Evolutionary conservation across 2,888 invertebrate genomes (phyloP), one percentile per base, ranked within the genome.

Genomic region (Ypsolopha sequella): DNA sequence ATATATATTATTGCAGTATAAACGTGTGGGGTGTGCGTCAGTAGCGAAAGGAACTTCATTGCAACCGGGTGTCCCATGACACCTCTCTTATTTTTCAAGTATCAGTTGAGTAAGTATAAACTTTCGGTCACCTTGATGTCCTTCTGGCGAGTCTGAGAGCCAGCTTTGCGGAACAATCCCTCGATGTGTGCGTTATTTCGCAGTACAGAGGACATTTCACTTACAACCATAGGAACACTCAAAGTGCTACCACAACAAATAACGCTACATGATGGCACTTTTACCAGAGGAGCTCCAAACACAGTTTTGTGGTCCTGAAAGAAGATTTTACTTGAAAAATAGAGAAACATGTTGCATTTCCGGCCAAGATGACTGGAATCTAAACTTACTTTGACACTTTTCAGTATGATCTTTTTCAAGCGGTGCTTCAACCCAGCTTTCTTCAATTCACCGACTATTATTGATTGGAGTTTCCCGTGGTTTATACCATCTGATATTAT

Each of bases 111-210:
- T 24, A 24, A 24, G 24, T 24, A 24, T 24, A n/a, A n/a, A 24
- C 24, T 24, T 24, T 24, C 4, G 4, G 2, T 24, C 24, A 93
- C 93, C 81, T 92, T 92, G 24, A 96, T 90, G 73, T 95, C 95
- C 66, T 92, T 93, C 74, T 95, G 95, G 55, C 96, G 88, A 39
- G 90, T 88, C 61, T 93, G 90, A 1, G 95, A 95, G 10, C 96
- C 97, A 48, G 95, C 95, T 84, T 95, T 96, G 7, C 97, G 89
- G 73, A 97, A 97, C 48, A 97, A 78, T 0, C 97, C 97, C 70
- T 96, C 96, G 14, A 92, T 90, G 52, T 90, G 88, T 35, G 92
- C 88, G 74, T 92, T 89, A 45, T 89, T 84, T 56, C 91, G 80
- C 50, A 95, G 89, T 62, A 90, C 91, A 51, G 90, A 86, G 61